Conservation (phyloP, 1,140 invertebrate species). For the Rhagoletis pomonella region DNA sequence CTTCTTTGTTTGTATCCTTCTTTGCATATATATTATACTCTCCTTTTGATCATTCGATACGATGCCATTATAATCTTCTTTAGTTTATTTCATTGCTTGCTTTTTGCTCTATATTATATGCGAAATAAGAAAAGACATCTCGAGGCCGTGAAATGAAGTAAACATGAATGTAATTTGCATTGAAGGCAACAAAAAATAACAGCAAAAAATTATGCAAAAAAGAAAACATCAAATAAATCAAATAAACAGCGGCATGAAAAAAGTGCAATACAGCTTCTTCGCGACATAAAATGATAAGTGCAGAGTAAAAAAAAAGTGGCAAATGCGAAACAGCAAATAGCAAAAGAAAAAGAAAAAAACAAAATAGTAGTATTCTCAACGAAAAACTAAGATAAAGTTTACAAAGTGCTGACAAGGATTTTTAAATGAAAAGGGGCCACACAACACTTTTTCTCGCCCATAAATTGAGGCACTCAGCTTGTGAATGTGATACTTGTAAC, state of each 20-base stretch:
- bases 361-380: neutral
- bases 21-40: too few species aligned
- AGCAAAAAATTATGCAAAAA: neutral
- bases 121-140: too few species aligned
- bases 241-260: neutral
- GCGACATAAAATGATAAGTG: neutral
- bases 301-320: neutral
- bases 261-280: conserved; percentile 15
- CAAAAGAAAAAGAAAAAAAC: neutral
- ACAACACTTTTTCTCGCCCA: conserved; percentile 26
- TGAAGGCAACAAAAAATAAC: neutral
- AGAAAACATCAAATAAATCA: conserved; percentile 17
- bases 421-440: neutral
- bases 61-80: too few species aligned
- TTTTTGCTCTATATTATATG: too few species aligned
- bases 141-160: neutral
- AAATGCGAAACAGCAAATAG: neutral
- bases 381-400: neutral
- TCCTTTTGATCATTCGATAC: too few species aligned
- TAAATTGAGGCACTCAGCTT: neutral
- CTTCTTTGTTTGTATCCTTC: too few species aligned
- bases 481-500: neutral
- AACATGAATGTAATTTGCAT: neutral
- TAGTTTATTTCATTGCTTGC: too few species aligned
- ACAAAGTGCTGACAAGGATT: conserved; percentile 37